A percentile compares a stretch with the other conserved stretches of the same genome.
Conservation (phyloP, 2,888 invertebrate species). For the Cataglyphis cursor region DNA sequence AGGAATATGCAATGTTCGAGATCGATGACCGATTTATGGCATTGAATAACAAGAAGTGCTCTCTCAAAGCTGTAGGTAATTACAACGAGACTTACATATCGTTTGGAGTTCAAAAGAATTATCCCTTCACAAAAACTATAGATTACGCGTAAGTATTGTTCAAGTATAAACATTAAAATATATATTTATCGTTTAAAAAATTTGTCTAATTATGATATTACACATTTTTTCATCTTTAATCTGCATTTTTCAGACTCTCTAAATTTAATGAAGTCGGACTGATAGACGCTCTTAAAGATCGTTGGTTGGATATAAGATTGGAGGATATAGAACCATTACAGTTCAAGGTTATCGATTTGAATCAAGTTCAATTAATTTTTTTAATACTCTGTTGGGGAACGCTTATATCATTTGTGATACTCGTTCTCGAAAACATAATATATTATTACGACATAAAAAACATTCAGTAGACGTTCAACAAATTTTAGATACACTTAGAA, state of each 20-base stretch:
- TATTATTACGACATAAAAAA: constrained; percentile 14
- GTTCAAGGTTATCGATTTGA: constrained; percentile 62
- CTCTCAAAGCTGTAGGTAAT: constrained; percentile 31
- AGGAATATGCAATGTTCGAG: constrained; percentile 63
- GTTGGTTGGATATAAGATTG: constrained; percentile 26
- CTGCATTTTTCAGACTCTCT: constrained; percentile 63
- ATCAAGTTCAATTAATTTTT: constrained; percentile 68
- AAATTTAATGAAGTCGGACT: constrained; percentile 71
- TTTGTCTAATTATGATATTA: not conserved
- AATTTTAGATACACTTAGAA: not conserved
- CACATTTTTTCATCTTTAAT: not conserved
- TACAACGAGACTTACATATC: constrained; percentile 66
- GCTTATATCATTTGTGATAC: constrained; percentile 57
- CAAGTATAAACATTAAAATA: not conserved
- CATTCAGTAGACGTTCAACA: not conserved
- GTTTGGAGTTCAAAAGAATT: constrained; percentile 60
- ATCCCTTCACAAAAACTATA: constrained; percentile 63
- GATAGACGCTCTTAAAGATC: constrained; percentile 40
- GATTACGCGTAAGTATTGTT: constrained; percentile 62
- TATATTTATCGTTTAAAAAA: not conserved
- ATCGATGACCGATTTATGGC: constrained; percentile 60
- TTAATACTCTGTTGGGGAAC: constrained; percentile 58
- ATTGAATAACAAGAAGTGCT: constrained; percentile 48
- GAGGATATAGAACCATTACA: not conserved
- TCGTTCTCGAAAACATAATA: constrained; percentile 59